Conservation (phyloP, 2,113 vertebrate genomes). For the Eublepharis macularius region DNA sequence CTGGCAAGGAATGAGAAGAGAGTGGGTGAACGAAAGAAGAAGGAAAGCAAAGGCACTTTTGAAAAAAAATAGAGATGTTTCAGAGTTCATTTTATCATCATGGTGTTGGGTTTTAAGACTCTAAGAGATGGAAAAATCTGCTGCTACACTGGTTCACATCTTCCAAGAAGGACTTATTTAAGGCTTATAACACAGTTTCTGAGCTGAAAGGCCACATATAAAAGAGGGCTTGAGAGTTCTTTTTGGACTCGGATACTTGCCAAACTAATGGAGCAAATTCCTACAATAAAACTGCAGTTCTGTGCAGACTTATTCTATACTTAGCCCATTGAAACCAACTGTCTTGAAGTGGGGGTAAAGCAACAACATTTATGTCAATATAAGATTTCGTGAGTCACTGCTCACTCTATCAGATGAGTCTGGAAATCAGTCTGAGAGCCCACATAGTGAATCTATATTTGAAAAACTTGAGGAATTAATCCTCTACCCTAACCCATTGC, state of each 20-base stretch:
- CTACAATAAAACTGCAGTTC: background rate
- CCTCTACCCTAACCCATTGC: too few species aligned
- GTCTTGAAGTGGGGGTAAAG: too few species aligned
- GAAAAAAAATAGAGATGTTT: constrained; percentile 27
- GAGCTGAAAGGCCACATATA: constrained; percentile 25
- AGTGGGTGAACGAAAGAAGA: background rate
- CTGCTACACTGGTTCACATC: constrained; percentile 34
- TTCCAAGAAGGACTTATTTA: constrained; percentile 29
- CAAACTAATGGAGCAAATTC: background rate
- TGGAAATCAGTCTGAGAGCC: too few species aligned
- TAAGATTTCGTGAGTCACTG: too few species aligned
- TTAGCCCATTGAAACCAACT: too few species aligned
- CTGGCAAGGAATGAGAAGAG: constrained; percentile 38
- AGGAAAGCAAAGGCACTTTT: constrained; percentile 28
- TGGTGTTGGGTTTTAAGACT: constrained; percentile 54
- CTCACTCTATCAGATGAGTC: too few species aligned
- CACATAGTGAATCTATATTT: too few species aligned
- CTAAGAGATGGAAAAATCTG: constrained; percentile 39
- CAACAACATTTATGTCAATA: too few species aligned
- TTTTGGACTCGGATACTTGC: constrained; percentile 7
- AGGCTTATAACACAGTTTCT: constrained; percentile 22
- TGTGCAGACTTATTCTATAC: too few species aligned
- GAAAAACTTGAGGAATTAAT: too few species aligned
- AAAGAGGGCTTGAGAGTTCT: background rate
- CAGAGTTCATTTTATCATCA: constrained; percentile 54